Evolutionary conservation across 2,113 vertebrate genomes (phyloP).

Genomic region (Cephalopholis sonnerati): DNA sequence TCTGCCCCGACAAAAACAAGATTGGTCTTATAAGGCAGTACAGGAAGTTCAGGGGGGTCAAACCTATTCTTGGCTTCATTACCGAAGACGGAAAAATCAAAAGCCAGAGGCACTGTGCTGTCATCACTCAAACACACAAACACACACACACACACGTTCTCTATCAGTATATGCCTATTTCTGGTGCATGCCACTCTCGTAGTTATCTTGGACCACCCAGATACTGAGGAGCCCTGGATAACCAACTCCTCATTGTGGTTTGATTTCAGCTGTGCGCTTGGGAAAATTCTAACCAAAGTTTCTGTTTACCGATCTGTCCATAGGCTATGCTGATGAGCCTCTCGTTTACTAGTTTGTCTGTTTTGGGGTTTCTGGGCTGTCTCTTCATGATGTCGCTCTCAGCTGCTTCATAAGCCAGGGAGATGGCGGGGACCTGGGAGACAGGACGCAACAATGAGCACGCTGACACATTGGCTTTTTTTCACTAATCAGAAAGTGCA

Average conservation of each 20-base stretch:
- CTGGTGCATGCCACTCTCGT: constrained; percentile 35
- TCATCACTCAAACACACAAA: constrained; percentile 36
- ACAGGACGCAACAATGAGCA: not conserved
- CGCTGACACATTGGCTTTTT: not conserved
- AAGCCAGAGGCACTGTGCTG: constrained; percentile 12
- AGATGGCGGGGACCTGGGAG: constrained; percentile 92
- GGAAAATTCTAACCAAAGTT: not conserved
- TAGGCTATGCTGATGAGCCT: constrained; percentile 96
- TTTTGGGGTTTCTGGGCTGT: constrained; percentile 93
- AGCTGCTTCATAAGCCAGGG: constrained; percentile 93
- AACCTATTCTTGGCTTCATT: constrained; percentile 55
- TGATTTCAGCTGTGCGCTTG: not conserved
- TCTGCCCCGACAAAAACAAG: not conserved
- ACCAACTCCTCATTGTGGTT: not conserved
- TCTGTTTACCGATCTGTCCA: constrained; percentile 88
- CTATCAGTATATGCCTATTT: constrained; percentile 65
- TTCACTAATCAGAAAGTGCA: not conserved
- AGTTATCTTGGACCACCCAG: constrained; percentile 54
- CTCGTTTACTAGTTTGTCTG: constrained; percentile 95
- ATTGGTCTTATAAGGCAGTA: constrained; percentile 28
- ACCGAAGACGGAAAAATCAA: constrained; percentile 40
- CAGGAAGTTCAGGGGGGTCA: not conserved
- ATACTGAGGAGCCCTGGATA: not conserved
- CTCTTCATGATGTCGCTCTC: constrained; percentile 98
- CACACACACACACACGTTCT: constrained; percentile 8